These are phyloP conservation scores for Ictalurus furcatus DNA, from an alignment of 2,113 vertebrate species.

Conservation along the genomic window DNA sequence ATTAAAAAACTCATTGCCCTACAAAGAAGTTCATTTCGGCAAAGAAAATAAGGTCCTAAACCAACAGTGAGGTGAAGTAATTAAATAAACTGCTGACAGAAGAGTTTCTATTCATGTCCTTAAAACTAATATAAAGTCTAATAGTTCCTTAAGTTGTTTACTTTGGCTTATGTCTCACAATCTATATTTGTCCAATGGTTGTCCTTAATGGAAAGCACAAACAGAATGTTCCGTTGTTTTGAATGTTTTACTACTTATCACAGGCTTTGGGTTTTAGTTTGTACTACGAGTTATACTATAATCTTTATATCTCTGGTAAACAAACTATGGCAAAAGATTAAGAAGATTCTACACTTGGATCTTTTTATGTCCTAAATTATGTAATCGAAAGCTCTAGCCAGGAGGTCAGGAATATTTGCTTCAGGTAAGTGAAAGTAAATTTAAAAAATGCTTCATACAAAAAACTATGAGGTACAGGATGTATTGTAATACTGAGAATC, in stretches of 20 bases:
- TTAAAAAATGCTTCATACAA: neutral
- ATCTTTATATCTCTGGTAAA: neutral
- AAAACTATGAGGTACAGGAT: neutral
- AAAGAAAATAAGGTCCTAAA: neutral
- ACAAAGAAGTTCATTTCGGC: neutral
- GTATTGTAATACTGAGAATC: neutral
- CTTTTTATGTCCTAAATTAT: neutral
- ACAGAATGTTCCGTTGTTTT: neutral
- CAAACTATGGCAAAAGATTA: neutral
- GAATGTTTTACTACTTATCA: neutral
- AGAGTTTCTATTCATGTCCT: neutral
- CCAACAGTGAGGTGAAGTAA: neutral
- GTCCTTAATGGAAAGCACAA: neutral
- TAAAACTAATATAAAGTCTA: neutral
- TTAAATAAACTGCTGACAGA: neutral
- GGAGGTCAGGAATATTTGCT: neutral
- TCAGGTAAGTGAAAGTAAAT: neutral
- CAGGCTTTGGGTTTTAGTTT: neutral
- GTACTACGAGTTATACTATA: neutral
- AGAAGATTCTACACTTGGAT: neutral
- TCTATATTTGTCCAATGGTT: neutral
- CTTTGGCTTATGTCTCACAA: neutral
- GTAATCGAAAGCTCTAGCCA: neutral
- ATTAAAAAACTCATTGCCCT: neutral
- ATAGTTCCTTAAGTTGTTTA: neutral